phyloP scores from a whole-genome alignment of 2,888 invertebrate species.

The Latheticus oryzae region DNA sequence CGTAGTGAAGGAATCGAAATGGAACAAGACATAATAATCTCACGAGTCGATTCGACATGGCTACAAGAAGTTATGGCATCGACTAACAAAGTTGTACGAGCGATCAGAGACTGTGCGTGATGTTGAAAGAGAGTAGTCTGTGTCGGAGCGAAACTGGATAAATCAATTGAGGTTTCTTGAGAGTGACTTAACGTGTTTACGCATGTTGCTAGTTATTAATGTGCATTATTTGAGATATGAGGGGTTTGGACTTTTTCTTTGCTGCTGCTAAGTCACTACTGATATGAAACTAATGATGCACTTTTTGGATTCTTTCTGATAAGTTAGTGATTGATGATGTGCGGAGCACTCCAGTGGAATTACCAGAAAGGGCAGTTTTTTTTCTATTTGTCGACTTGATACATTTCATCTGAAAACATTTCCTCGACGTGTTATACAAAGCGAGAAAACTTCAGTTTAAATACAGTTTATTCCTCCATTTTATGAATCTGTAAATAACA shows the following conservation, averaged over 20 bases:
- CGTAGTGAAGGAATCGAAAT: conserved; percentile 1
- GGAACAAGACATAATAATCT: conserved; percentile 36
- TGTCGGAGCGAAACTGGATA: conserved; percentile 29
- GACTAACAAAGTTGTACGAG: conserved; percentile 34
- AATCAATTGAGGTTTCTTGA: conserved; percentile 46
- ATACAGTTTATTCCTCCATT: conserved; percentile 34
- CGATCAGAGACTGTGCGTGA: conserved; percentile 37
- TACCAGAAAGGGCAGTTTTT: conserved; percentile 30
- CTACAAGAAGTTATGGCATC: conserved; percentile 43
- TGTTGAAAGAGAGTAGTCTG: conserved; percentile 14
- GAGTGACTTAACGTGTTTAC: conserved; percentile 54
- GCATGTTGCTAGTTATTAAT: conserved; percentile 39
- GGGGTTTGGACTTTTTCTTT: conserved; percentile 38
- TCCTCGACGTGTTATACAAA: conserved; percentile 3
- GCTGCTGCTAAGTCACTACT: conserved; percentile 55
- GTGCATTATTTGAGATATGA: conserved; percentile 12
- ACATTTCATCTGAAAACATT: conserved; percentile 16
- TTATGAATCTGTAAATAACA: conserved; percentile 52
- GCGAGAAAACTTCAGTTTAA: conserved; percentile 22
- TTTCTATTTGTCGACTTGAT: conserved; percentile 11
- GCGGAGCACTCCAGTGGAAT: conserved; percentile 28
- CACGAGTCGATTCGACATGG: conserved; percentile 29
- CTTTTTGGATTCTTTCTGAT: conserved; percentile 60
- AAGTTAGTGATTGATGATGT: conserved; percentile 61
- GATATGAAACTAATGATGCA: conserved; percentile 64